A percentile compares a stretch with the other conserved stretches of the same genome.
These are phyloP conservation scores for Adelphocoris suturalis DNA, from an alignment of 2,888 invertebrate genomes.

Conservation along the genomic window DNA sequence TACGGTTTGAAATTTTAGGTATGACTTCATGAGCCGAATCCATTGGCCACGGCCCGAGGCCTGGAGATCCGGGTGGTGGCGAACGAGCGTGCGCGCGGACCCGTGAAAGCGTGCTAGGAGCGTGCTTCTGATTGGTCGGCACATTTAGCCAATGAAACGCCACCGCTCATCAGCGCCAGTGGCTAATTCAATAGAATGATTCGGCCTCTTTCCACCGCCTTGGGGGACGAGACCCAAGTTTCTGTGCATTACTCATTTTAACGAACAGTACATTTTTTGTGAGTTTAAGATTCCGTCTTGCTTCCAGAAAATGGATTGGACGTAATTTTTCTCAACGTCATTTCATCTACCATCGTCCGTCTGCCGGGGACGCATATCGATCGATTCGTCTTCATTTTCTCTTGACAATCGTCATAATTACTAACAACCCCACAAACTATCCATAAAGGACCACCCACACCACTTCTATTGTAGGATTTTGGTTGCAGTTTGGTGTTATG, in stretches of 20 bases:
- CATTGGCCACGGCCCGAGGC: too few species aligned
- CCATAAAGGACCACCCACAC: too few species aligned
- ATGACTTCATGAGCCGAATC: too few species aligned
- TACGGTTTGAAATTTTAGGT: too few species aligned
- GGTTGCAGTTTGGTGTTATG: too few species aligned
- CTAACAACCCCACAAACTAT: too few species aligned
- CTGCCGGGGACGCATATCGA: background rate
- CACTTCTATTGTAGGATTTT: too few species aligned
- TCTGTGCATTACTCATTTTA: slow-evolving; percentile 23
- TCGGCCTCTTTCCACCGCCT: slow-evolving; percentile 13
- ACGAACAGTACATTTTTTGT: background rate
- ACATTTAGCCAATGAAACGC: slow-evolving; percentile 24
- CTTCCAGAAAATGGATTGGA: background rate
- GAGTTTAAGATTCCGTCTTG: background rate
- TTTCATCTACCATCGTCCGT: background rate
- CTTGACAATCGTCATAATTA: background rate
- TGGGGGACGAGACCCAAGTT: background rate
- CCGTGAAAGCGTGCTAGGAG: slow-evolving; percentile 8
- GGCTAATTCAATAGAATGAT: slow-evolving; percentile 36
- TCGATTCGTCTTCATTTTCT: background rate
- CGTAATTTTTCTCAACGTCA: background rate
- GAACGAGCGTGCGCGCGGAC: slow-evolving; percentile 5
- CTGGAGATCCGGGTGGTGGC: background rate
- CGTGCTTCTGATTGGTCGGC: slow-evolving; percentile 32
- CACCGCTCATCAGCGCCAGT: background rate